Percentiles rank a stretch among this genome's conserved stretches.
These are phyloP conservation scores for Frieseomelitta varia DNA, from an alignment of 1,140 invertebrate genomes.

Conservation along the genomic window DNA sequence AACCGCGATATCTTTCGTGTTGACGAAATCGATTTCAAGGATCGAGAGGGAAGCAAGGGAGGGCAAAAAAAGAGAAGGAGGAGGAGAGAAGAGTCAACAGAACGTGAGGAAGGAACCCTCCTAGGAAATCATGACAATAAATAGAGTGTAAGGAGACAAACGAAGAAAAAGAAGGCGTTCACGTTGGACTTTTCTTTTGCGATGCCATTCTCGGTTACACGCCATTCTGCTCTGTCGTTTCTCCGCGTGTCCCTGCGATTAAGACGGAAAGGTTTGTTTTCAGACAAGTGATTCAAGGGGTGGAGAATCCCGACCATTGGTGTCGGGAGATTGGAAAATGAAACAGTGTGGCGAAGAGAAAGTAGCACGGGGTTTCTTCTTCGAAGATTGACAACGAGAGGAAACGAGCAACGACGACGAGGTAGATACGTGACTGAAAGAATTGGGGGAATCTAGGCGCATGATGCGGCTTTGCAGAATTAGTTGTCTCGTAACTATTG, in stretches of 20 bases:
- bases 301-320: background rate
- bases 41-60: background rate
- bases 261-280: conserved; percentile 52
- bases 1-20: conserved; percentile 10
- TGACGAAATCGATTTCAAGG: background rate
- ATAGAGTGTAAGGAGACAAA: background rate
- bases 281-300: conserved; percentile 23
- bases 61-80: rapidly evolving
- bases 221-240: conserved; percentile 19
- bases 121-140: conserved; percentile 31
- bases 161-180: background rate
- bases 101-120: background rate
- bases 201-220: conserved; percentile 15
- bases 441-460: conserved; percentile 32
- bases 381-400: background rate
- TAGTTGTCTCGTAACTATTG: background rate
- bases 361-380: background rate
- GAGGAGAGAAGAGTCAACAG: background rate
- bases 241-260: conserved; percentile 28
- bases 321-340: background rate
- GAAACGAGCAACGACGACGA: background rate
- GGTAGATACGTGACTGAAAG: conserved; percentile 29
- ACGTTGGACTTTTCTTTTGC: conserved; percentile 10
- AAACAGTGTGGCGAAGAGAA: background rate
- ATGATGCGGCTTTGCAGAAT: background rate